These are phyloP conservation scores for Lomographa bimaculata DNA, from an alignment of 2,888 invertebrate genomes.

Conservation along the genomic window DNA sequence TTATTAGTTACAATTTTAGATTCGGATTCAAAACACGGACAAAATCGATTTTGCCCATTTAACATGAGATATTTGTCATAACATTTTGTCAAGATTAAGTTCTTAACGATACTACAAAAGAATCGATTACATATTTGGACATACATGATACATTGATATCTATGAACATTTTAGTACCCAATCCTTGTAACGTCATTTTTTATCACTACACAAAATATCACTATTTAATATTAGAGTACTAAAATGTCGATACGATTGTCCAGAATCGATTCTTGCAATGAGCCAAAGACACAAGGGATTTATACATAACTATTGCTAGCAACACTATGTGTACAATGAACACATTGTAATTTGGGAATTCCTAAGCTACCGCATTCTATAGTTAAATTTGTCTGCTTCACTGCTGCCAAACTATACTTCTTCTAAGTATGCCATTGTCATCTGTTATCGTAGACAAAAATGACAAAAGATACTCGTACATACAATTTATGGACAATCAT, in stretches of 20 bases:
- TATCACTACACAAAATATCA: conserved; percentile 2
- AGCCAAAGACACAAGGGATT: conserved; percentile 54
- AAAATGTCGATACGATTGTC: not conserved
- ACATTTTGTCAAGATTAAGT: conserved; percentile 36
- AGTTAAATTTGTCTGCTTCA: no score
- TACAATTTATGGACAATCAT: no score
- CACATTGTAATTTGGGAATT: conserved; percentile 64
- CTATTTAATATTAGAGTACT: conserved; percentile 27
- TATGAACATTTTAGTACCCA: conserved; percentile 2
- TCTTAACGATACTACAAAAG: conserved; percentile 34
- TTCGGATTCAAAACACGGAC: conserved; percentile 20
- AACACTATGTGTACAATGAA: conserved; percentile 74
- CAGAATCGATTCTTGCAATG: conserved; percentile 47
- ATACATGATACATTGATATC: no score
- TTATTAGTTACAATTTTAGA: conserved; percentile 42
- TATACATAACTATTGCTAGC: conserved; percentile 55
- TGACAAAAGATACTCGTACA: no score
- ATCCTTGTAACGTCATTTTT: not conserved
- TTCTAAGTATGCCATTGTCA: no score
- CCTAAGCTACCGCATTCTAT: no score
- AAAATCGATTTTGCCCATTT: conserved; percentile 20
- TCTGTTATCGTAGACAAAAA: no score
- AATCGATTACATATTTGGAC: conserved; percentile 43
- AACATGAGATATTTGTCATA: conserved; percentile 14
- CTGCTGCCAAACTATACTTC: conserved; percentile 18